A percentile compares a stretch with the other conserved stretches of the same genome.
Evolutionary conservation across 2,888 invertebrate genomes (phyloP).

Genomic region (Cosmia pyralina): DNA sequence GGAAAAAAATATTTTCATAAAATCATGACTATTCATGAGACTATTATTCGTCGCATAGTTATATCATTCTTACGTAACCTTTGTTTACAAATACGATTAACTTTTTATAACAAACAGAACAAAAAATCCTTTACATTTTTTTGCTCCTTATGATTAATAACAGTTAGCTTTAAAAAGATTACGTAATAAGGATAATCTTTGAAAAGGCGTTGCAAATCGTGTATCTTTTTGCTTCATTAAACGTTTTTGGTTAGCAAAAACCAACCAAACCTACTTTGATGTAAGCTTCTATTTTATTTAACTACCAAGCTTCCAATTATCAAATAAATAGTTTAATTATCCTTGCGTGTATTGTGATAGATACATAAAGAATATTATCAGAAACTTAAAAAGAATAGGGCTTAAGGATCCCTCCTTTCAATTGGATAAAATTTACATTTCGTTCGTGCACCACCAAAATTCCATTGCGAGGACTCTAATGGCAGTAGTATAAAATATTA

Average conservation of each 20-base stretch:
- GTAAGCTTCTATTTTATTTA: background rate
- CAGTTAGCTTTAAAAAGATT: constrained; percentile 26
- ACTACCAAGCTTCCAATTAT: background rate
- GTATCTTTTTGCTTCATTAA: constrained; percentile 28
- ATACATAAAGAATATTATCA: background rate
- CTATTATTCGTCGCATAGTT: constrained; percentile 22
- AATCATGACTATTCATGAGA: too few relatives aligned
- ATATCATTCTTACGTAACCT: constrained; percentile 40
- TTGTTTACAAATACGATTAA: constrained; percentile 32
- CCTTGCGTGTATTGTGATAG: background rate
- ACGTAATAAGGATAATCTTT: constrained; percentile 44
- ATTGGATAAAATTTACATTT: background rate
- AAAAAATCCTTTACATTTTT: too few relatives aligned
- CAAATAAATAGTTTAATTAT: constrained; percentile 7
- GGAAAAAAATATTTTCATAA: too few relatives aligned
- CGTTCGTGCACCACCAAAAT: too few relatives aligned
- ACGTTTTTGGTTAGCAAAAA: constrained; percentile 19
- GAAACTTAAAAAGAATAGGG: background rate
- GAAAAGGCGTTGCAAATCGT: constrained; percentile 17
- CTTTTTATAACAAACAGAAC: constrained; percentile 1
- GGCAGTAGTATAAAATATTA: background rate
- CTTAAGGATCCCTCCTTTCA: background rate
- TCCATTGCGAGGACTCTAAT: background rate
- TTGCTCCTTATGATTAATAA: too few relatives aligned
- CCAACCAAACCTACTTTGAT: constrained; percentile 4